Evolutionary conservation across 2,888 invertebrate genomes (phyloP).

Genomic region (Dryomyza anilis): DNA sequence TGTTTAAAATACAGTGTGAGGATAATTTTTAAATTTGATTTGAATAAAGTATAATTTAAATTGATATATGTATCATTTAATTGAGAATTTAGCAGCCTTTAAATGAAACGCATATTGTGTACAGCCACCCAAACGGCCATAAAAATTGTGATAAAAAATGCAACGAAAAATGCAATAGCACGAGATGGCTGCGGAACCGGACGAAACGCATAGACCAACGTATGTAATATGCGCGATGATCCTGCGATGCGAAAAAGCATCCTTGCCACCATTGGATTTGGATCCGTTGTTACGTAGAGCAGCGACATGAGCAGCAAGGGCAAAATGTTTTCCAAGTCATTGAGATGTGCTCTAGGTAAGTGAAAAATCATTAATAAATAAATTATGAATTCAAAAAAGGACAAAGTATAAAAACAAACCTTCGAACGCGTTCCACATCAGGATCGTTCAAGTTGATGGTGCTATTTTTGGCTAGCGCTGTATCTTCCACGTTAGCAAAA

Average conservation of each 20-base stretch:
- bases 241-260: slow-evolving; percentile 66
- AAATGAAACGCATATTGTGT: slow-evolving; percentile 41
- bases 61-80: background rate
- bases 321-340: slow-evolving; percentile 72
- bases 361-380: no score
- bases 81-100: background rate
- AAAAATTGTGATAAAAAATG: slow-evolving; percentile 60
- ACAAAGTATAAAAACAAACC: slow-evolving; percentile 46
- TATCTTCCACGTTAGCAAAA: slow-evolving; percentile 62
- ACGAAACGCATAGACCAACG: slow-evolving; percentile 67
- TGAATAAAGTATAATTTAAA: no score
- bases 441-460: slow-evolving; percentile 58
- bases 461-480: slow-evolving; percentile 36
- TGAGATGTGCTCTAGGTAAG: slow-evolving; percentile 73
- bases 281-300: slow-evolving; percentile 65
- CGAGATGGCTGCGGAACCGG: slow-evolving; percentile 67
- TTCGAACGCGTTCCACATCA: slow-evolving; percentile 64
- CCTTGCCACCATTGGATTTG: slow-evolving; percentile 62
- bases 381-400: no score
- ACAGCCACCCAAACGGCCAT: slow-evolving; percentile 62
- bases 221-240: slow-evolving; percentile 66
- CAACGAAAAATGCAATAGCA: slow-evolving; percentile 60
- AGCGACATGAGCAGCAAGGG: slow-evolving; percentile 66
- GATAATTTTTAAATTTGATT: no score
- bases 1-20: no score